These are phyloP conservation scores for Telmatochromis sp. DNA, from an alignment of 2,113 vertebrate genomes.

Conservation along the genomic window DNA sequence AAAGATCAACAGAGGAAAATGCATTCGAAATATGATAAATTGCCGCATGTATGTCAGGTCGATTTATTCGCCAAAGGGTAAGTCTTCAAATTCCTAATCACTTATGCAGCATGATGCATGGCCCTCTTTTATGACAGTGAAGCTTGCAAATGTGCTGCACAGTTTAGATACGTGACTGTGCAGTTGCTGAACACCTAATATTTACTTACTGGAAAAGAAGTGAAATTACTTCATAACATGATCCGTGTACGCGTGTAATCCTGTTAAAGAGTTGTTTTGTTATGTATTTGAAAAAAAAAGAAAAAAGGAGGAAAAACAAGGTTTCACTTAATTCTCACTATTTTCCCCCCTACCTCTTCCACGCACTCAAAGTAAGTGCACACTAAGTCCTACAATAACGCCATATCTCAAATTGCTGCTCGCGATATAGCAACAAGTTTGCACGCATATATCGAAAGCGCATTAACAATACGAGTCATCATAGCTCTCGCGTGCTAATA, in stretches of 20 bases:
- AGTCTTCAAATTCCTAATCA: conserved; percentile 84
- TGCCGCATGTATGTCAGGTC: conserved; percentile 60
- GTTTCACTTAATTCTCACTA: background rate
- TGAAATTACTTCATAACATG: background rate
- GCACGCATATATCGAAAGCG: background rate
- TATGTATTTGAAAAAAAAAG: background rate
- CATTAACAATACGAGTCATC: conserved; percentile 23
- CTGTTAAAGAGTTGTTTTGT: background rate
- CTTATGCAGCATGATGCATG: conserved; percentile 82
- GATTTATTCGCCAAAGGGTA: conserved; percentile 80
- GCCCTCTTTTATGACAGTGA: conserved; percentile 79
- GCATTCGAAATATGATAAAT: conserved; percentile 79
- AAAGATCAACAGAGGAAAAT: conserved; percentile 46
- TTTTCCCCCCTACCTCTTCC: background rate
- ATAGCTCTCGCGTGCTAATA: conserved; percentile 2
- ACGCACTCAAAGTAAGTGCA: background rate
- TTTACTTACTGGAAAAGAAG: background rate
- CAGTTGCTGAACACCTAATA: background rate
- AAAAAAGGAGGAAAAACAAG: background rate
- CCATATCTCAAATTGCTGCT: conserved; percentile 39
- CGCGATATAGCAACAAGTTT: conserved; percentile 42
- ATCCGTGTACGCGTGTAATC: background rate
- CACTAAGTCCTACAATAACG: background rate
- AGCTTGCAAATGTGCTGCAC: conserved; percentile 68
- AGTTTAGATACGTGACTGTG: background rate